Conservation (phyloP, 2,888 invertebrate genomes). For the Azorinus chamasolen region DNA sequence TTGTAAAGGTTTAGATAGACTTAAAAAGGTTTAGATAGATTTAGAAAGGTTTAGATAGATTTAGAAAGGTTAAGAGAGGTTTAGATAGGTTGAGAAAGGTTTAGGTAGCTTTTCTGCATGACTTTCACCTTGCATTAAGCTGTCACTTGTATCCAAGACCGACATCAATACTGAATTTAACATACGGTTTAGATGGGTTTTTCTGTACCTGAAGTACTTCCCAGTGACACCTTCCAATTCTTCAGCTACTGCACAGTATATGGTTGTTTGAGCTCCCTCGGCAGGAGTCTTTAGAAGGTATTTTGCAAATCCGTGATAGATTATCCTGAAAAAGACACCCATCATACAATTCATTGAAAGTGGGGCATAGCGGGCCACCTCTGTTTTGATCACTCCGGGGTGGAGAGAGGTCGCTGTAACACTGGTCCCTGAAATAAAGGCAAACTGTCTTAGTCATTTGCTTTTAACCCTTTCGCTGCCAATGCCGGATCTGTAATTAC, state of each 20-base stretch:
- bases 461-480: too few relatives aligned
- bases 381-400: conserved; percentile 32
- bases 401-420: conserved; percentile 42
- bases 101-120: too few relatives aligned
- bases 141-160: too few relatives aligned
- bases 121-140: too few relatives aligned
- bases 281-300: conserved; percentile 61
- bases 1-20: too few relatives aligned
- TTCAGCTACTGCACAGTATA: conserved; percentile 75
- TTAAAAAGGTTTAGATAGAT: too few relatives aligned
- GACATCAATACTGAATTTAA: too few relatives aligned
- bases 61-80: too few relatives aligned
- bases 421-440: conserved; percentile 13
- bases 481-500: too few relatives aligned
- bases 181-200: too few relatives aligned
- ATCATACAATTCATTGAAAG: background rate
- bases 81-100: background rate
- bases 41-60: too few relatives aligned
- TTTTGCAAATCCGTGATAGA: background rate
- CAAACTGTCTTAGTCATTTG: too few relatives aligned
- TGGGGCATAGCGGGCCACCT: conserved; percentile 19
- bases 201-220: conserved; percentile 71
- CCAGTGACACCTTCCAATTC: conserved; percentile 68
- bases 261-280: conserved; percentile 78
- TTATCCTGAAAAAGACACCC: background rate